phyloP scores from a whole-genome alignment of 1,140 invertebrate species.

The Drusus annulatus region DNA sequence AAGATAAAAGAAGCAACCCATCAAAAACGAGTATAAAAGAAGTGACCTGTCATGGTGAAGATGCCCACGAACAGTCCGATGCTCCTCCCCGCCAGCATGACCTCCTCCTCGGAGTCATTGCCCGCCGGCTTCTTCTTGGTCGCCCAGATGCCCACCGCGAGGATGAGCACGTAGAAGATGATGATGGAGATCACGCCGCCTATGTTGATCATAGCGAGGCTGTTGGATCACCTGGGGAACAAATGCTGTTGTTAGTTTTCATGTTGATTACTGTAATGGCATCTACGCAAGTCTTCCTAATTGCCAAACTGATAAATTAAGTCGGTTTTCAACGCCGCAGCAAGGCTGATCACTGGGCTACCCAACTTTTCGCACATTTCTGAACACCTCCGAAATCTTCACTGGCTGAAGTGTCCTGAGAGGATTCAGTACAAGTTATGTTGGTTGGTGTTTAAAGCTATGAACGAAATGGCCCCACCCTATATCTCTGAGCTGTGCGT shows the following conservation, averaged over 20 bases:
- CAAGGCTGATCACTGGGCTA: no score
- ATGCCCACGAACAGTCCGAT: constrained; percentile 97
- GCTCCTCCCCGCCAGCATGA: constrained; percentile 96
- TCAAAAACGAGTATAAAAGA: not conserved
- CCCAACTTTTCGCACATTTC: no score
- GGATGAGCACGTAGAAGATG: constrained; percentile 93
- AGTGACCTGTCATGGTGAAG: constrained; percentile 96
- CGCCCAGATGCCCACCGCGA: constrained; percentile 96
- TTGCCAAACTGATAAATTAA: no score
- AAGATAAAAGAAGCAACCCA: not conserved
- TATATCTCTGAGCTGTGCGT: no score
- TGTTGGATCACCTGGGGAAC: constrained; percentile 43
- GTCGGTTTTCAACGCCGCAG: no score
- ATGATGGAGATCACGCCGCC: constrained; percentile 93
- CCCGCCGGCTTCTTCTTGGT: constrained; percentile 90
- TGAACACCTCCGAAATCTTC: no score
- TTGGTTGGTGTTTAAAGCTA: no score
- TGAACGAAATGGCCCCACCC: no score
- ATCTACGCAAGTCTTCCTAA: no score
- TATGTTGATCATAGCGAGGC: constrained; percentile 87
- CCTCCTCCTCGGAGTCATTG: constrained; percentile 93
- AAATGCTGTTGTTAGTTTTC: not conserved
- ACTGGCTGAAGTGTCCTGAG: no score
- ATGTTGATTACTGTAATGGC: no score
- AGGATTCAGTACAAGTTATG: no score